Percentiles rank a stretch among this genome's conserved stretches.
phyloP scores from a whole-genome alignment of 2,888 invertebrate species.

The Colostygia pectinataria region DNA sequence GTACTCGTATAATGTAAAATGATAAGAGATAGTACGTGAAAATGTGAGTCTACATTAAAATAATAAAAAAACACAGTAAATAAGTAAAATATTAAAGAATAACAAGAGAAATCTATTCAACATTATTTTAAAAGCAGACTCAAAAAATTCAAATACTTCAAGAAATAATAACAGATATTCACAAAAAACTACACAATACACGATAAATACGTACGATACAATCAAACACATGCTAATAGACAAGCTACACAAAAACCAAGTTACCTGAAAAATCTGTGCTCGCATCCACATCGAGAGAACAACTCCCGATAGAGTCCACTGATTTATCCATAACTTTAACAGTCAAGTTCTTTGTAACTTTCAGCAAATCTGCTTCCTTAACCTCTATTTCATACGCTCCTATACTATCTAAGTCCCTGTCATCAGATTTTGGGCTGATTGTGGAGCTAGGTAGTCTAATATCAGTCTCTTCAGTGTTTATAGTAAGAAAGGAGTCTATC shows the following conservation, averaged over 20 bases:
- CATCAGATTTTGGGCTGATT: constrained; percentile 66
- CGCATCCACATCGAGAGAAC: constrained; percentile 92
- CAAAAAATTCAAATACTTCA: constrained; percentile 3
- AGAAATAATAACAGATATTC: constrained; percentile 22
- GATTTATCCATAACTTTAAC: constrained; percentile 88
- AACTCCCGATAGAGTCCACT: constrained; percentile 93
- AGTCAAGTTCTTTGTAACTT: constrained; percentile 64
- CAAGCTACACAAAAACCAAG: constrained; percentile 46
- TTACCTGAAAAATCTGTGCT: constrained; percentile 90
- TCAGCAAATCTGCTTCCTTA: constrained; percentile 69
- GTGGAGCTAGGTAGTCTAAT: constrained; percentile 74
- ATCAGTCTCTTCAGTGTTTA: constrained; percentile 75
- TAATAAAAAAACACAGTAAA: constrained; percentile 5
- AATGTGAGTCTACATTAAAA: constrained; percentile 21
- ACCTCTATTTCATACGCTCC: constrained; percentile 76
- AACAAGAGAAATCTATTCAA: neutral
- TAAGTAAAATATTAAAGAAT: too few relatives aligned
- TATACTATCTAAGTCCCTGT: constrained; percentile 70
- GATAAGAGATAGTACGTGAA: constrained; percentile 21
- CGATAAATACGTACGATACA: constrained; percentile 30
- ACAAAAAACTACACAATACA: constrained; percentile 19
- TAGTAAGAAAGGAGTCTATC: constrained; percentile 67
- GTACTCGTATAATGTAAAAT: constrained; percentile 13
- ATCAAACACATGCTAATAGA: constrained; percentile 41
- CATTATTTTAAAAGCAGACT: constrained; percentile 17